Base-by-base conservation (phyloP, 2,888 invertebrate species). In the Erebia palarica region DNA sequence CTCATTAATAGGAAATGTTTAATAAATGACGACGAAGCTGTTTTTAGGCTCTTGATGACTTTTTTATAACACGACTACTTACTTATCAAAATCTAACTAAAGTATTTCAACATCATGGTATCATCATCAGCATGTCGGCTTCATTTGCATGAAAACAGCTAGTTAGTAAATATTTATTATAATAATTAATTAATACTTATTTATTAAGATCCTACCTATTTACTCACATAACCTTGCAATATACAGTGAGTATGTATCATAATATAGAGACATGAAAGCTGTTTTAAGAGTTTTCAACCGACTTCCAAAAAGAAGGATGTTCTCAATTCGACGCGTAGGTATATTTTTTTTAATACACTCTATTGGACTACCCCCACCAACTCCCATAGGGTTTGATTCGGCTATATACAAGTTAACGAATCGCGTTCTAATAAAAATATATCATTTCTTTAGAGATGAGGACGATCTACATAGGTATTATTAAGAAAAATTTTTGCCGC, bases 91-190 rank as follows among this genome's bases (percentile, higher is more conserved):
- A n/a, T 16, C 10, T 13, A 47, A 10, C 55, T 14, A n/a, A 69
- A 57, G 44, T 53, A 55, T 44, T n/a, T 61, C 44, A 60, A 68
- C 27, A 8, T 49, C 58, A 58, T 65, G 53, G 42, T 57, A 68
- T 66, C 58, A 71, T 72, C 71, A 71, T 65, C 36, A 73, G 75
- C 75, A 75, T 75, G 75, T 57, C 66, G 55, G 68, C 73, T 75
- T 72, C 70, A 18, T 63, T 49, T 74, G 75, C 73, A 74, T 73
- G 75, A 66, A 65, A 44, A 16, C 57, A 66, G 66, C 58, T 66
- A 57, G 16, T 42, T 53, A 65, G 61, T 18, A 18, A 49, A 47
- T 18, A 49, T 7, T 16, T 65, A 55, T 65, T 55, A 18, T 27
- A 11, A 27, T 27, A 49, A 63, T 49, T 9, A 21, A 27, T 36